Base-by-base conservation (phyloP, 2,797 vertebrate genomes). In the Enteromius treurensis region DNA sequence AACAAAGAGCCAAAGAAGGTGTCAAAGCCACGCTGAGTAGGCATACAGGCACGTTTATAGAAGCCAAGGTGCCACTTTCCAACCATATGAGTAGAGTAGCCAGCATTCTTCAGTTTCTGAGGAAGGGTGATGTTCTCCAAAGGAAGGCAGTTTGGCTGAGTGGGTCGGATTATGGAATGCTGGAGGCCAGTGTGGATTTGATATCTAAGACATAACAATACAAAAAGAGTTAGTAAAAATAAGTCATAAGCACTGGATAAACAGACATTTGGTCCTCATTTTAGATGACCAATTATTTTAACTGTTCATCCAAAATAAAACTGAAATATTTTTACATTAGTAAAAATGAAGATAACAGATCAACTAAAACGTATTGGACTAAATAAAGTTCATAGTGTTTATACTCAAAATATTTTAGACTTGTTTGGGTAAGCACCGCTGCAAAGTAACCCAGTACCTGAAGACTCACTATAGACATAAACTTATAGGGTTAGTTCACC, bases 51-150 rank as follows among this genome's bases (percentile, higher is more conserved):
- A 10, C 96, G 95, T 86, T 96, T 96, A 90, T 98, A 99, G 90
- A 99, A 99, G 0, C 98, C 98, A 88, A 99, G 91, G 90, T 99
- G 98, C 98, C 98, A 99, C 91, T 99, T 99, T 82, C 98, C 98
- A 86, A 99, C 97, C 98, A 99, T 99, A 88, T 99, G 97, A 0
- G 98, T 99, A 75, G 97, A 93, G 87, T 99, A 99, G 51, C 98
- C 98, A 0, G 93, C 96, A 74, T 96, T 95, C 90, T 95, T 96
- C 58, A 99, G 95, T 91, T 98, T 98, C 92, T 98, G 96, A 89
- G 98, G 98, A 90, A 99, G 94, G 0, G 97, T 99, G 87, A 95
- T 86, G 0, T 97, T 97, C 89, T 99, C 96, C 90, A 98, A 88
- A 51, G 98, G 98, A 60, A 99, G 93, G 89, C 98, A 99, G 93